These are phyloP conservation scores for Meghimatium bilineatum DNA, from an alignment of 2,888 invertebrate species.

Conservation along the genomic window DNA sequence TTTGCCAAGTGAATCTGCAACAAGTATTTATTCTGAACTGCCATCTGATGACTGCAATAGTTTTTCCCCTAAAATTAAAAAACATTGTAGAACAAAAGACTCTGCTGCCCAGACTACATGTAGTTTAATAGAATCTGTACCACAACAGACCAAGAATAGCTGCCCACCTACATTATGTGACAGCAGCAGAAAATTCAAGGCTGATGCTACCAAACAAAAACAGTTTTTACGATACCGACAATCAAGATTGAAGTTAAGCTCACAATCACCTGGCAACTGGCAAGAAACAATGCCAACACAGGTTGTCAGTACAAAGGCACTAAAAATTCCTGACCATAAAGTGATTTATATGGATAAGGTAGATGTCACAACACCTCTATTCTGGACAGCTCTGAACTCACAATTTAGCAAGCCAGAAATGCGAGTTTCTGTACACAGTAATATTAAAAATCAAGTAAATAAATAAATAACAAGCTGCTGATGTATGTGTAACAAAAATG, in stretches of 20 bases:
- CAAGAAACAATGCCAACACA: not conserved
- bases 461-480: not conserved
- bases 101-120: not conserved
- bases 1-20: not conserved
- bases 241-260: not conserved
- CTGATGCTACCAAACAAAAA: not conserved
- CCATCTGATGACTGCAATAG: not conserved
- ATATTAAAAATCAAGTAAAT: not conserved
- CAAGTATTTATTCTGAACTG: not conserved
- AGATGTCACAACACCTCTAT: not conserved
- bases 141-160: not conserved
- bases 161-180: not conserved
- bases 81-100: not conserved
- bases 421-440: not conserved
- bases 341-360: not conserved
- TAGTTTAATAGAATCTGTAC: not conserved
- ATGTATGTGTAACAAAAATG: not conserved
- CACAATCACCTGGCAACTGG: not conserved
- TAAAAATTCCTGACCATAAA: constrained; percentile 2
- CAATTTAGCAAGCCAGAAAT: not conserved
- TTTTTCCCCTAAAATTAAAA: not conserved
- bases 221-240: not conserved
- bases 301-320: not conserved
- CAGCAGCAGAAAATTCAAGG: not conserved
- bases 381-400: not conserved